phyloP scores from a whole-genome alignment of 2,797 vertebrate species.

The Pangasius krempfi region DNA sequence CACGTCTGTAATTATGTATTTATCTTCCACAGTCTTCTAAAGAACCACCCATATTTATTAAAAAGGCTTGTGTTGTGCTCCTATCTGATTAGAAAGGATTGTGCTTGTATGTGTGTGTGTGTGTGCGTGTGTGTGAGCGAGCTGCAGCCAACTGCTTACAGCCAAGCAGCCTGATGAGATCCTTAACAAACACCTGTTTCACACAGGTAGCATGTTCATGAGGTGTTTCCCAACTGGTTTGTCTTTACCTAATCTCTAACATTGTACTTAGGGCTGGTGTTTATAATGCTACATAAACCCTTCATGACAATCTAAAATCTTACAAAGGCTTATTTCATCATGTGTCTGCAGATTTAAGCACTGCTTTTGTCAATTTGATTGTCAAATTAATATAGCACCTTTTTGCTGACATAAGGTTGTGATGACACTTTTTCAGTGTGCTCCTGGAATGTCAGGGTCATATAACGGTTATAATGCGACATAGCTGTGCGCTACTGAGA shows the following conservation, averaged over 20 bases:
- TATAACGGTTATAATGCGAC: neutral
- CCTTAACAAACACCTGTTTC: conserved; percentile 18
- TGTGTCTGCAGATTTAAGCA: neutral
- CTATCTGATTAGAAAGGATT: conserved; percentile 32
- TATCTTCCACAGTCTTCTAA: no score
- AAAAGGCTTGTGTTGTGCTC: conserved; percentile 3
- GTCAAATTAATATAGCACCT: no score
- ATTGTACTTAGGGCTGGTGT: no score
- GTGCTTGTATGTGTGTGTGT: neutral
- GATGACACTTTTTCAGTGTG: neutral
- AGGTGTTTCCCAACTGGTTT: neutral
- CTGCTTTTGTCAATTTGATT: no score
- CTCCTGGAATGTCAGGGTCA: neutral
- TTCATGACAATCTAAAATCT: no score
- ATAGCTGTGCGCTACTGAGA: no score
- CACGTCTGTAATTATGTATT: no score
- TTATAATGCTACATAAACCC: no score
- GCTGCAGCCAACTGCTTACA: conserved; percentile 24
- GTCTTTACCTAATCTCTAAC: neutral
- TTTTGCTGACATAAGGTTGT: no score
- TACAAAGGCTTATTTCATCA: neutral
- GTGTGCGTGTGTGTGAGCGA: neutral
- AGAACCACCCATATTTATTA: neutral
- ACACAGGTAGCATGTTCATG: neutral
- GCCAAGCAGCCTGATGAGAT: conserved; percentile 13